Conservation (phyloP, 2,113 vertebrate species). For the Zosterops pallidus region DNA sequence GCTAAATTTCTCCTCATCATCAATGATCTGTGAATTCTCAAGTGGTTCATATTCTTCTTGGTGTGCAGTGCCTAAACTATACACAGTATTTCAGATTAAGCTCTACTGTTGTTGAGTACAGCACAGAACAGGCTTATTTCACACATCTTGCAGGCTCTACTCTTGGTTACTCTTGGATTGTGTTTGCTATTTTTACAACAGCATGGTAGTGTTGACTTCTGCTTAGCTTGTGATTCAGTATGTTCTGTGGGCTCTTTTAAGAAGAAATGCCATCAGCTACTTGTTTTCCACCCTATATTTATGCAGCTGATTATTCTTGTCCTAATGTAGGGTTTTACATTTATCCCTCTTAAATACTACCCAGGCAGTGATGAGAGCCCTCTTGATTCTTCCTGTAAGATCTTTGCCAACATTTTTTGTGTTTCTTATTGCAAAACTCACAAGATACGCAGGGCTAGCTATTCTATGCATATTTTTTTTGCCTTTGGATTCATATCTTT, state of each 20-base stretch:
- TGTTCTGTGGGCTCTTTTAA: background rate
- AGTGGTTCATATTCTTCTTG: background rate
- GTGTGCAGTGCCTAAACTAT: background rate
- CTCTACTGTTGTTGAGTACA: background rate
- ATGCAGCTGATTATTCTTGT: background rate
- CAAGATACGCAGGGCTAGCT: background rate
- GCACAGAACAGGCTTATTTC: background rate
- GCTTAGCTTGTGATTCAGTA: background rate
- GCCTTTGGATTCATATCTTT: background rate
- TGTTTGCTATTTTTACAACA: slow-evolving; percentile 20
- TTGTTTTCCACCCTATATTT: background rate
- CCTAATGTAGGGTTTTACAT: background rate
- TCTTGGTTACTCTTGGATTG: background rate
- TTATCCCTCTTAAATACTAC: background rate
- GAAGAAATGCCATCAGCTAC: background rate
- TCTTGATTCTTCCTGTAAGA: background rate
- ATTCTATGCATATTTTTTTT: background rate
- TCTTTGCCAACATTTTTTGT: background rate
- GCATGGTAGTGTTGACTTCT: background rate
- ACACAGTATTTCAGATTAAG: background rate
- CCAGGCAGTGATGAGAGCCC: background rate
- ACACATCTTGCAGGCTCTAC: background rate
- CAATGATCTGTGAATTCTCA: background rate
- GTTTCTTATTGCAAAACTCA: background rate
- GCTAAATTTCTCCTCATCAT: background rate